Evolutionary conservation across 2,797 vertebrate genomes (phyloP), one percentile per base, ranked within the genome.

Genomic region (Columba guinea): DNA sequence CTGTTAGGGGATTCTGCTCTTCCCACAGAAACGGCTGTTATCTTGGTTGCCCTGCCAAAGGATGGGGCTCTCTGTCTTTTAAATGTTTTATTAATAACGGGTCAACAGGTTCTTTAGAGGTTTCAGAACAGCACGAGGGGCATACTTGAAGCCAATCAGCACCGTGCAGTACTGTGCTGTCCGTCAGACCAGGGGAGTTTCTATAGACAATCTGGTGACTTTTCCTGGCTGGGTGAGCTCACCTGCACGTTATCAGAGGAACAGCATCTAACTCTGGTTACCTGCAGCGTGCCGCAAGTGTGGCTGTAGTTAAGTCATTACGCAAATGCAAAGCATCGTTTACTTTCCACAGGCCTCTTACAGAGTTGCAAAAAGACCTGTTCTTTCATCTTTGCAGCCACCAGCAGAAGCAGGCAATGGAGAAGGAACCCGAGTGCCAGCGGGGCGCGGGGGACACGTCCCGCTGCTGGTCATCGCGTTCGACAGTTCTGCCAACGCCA

Each of bases 341-440:
- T 27, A 24, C 48, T 49, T 74, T 67, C 59, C 34, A 1, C 11
- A 16, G 30, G 17, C 63, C n/a, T 51, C 51, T 30, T 24, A 13
- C 4, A 18, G 51, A 35, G 10, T 12, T 58, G 13, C 51, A 64
- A 7, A 34, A 52, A 71, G 52, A 39, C 60, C 24, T 27, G 3
- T 49, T 82, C 23, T 46, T 76, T 51, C 13, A 15, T 18, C 52
- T 41, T 58, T 48, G 70, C 76, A 73, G 48, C 70, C 2, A 3
- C 19, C 55, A 39, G 62, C 64, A 35, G 67, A 55, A 60, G 24
- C 39, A 37, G 13, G 41, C 34, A 12, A 5, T 18, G 6, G 44
- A 27, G 11, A 22, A 0, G 2, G 48, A 53, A 20, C 10, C 8
- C 19, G 32, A 55, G 19, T 9, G n/a, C 39, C 8, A 32, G 26